Base-by-base conservation (phyloP, 1,140 invertebrate genomes). In the Bicyclus anynana region DNA sequence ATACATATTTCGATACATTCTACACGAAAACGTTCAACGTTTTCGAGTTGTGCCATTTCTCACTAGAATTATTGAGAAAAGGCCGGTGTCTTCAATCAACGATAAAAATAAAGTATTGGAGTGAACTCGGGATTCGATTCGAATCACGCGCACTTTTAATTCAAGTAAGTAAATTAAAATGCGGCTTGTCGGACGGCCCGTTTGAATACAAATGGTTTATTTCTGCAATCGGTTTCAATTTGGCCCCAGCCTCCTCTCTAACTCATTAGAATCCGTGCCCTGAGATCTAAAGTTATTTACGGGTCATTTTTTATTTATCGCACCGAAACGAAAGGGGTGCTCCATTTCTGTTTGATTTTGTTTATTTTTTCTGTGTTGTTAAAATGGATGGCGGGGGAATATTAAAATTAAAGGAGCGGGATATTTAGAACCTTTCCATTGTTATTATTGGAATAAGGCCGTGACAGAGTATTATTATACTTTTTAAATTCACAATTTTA, bases 131-230 rank as follows among this genome's bases (percentile, higher is more conserved):
- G 62, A 73, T 83, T 62, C 66, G 53, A 84, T 84, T 84, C 82
- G 74, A 74, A 87, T 76, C 84, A 87, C 84, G 84, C 80, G 74
- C 82, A 75, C 44, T 87, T 84, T 87, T 87, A 87, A 87, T 87
- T 83, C 79, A 65, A 74, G 73, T 84, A 85, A 87, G 84, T 87
- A 87, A 87, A 87, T 87, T 87, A 87, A 87, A 85, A 83, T 81
- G 82, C 71, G 84, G 84, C 84, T 59, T 72, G 69, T 66, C 65
- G 62, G 61, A 37, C 37, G 38, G 59, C 53, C 64, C 62, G 73
- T 83, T 80, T 84, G 84, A 87, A 87, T 87, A 87, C 84, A 87
- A 87, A 87, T 85, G 80, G 72, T 85, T 74, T 81, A 74, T 78
- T 44, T 74, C 70, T 56, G 64, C 59, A 69, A 67, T 66, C 70